Evolutionary conservation across 2,113 vertebrate species (phyloP).

Genomic region (Anarrhichthys ocellatus): DNA sequence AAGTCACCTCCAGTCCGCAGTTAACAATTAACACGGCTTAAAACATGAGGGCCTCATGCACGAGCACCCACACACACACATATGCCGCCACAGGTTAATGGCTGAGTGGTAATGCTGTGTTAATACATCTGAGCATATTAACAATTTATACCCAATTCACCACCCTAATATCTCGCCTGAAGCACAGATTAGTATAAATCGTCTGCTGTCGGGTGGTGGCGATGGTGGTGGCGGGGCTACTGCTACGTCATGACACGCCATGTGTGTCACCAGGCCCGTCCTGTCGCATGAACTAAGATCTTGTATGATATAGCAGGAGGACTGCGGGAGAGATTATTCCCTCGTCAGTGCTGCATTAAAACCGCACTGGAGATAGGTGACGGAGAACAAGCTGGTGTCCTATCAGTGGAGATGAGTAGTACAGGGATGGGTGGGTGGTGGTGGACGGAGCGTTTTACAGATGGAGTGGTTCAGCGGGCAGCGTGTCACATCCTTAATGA

Average conservation of each 20-base stretch:
- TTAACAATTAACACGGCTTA: conserved; percentile 64
- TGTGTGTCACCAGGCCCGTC: conserved; percentile 52
- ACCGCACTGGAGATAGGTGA: conserved; percentile 43
- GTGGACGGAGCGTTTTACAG: background rate
- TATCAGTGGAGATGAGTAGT: conserved; percentile 34
- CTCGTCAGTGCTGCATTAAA: conserved; percentile 54
- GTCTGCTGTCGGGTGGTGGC: conserved; percentile 44
- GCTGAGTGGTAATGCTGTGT: conserved; percentile 69
- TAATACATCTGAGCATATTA: conserved; percentile 82
- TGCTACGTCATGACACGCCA: conserved; percentile 57
- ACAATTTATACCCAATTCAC: conserved; percentile 80
- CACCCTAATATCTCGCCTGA: conserved; percentile 67
- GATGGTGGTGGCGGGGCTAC: conserved; percentile 6
- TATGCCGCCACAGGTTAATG: conserved; percentile 63
- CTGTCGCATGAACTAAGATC: conserved; percentile 60
- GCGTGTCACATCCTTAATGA: conserved; percentile 24
- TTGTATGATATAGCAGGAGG: conserved; percentile 38
- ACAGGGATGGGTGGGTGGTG: conserved; percentile 15
- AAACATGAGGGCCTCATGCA: conserved; percentile 31
- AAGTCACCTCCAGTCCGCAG: conserved; percentile 67
- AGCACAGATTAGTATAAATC: conserved; percentile 75
- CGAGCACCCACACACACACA: background rate
- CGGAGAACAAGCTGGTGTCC: conserved; percentile 36
- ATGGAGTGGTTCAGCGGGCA: conserved; percentile 26
- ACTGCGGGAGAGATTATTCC: conserved; percentile 32